A percentile compares a stretch with the other conserved stretches of the same genome.
Evolutionary conservation across 2,797 vertebrate genomes (phyloP).

Genomic region (Crocidura indochinensis): DNA sequence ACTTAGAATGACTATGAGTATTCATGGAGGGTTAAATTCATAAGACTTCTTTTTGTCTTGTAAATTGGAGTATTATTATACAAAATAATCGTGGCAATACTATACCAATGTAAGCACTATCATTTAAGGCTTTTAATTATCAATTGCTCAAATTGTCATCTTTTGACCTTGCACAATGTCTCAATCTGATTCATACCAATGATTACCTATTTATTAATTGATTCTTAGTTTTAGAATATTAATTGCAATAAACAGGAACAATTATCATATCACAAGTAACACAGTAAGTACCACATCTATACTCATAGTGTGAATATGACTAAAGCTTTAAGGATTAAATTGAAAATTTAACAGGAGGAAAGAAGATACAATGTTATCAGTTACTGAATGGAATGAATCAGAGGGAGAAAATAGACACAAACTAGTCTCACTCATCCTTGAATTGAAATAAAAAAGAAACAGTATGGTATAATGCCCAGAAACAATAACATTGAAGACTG

Average conservation of each 20-base stretch:
- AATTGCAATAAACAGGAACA: background rate
- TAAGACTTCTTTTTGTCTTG: background rate
- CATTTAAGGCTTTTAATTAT: constrained; percentile 51
- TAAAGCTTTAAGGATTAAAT: background rate
- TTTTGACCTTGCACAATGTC: constrained; percentile 47
- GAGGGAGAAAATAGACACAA: too few species aligned
- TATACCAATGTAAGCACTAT: background rate
- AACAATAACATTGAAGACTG: too few species aligned
- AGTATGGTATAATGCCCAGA: too few species aligned
- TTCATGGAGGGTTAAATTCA: background rate
- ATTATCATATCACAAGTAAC: background rate
- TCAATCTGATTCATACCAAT: constrained; percentile 18
- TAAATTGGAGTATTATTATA: background rate
- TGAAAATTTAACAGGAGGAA: background rate
- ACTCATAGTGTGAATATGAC: background rate
- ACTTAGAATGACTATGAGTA: background rate
- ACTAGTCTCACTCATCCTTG: too few species aligned
- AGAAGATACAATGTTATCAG: background rate
- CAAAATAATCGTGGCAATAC: constrained; percentile 40
- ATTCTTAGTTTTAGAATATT: constrained; percentile 32
- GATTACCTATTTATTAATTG: constrained; percentile 29
- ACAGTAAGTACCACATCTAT: background rate
- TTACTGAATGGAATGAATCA: background rate
- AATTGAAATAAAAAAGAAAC: too few species aligned
- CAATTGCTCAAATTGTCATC: constrained; percentile 54